Evolutionary conservation across 1,140 invertebrate genomes (phyloP), one percentile per base, ranked within the genome.

Genomic region (Venturia canescens): DNA sequence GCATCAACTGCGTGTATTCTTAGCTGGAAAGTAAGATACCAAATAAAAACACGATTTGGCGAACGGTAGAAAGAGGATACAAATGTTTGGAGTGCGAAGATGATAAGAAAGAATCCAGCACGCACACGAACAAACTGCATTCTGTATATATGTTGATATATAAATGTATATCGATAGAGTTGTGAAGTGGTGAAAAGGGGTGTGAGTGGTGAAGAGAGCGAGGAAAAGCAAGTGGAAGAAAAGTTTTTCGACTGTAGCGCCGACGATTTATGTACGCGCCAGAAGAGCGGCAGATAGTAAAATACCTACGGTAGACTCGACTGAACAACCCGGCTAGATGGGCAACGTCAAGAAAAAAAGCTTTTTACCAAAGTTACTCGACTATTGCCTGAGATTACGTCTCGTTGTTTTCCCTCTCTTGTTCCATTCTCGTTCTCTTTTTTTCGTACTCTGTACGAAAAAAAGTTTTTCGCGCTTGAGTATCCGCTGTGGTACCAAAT

Each of bases 311-410:
- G 57, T 15, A 63, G 31, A 31, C 31, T 7, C 16, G 57, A 44
- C 29, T 27, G 60, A 66, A 63, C 31, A 66, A 60, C 31, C 29
- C 31, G n/a, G 60, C 15, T 34, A 69, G 29, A 69, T 69, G 29
- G 44, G 57, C 13, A 63, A 66, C 31, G 26, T 69, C n/a, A 57
- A 76, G 60, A 77, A 77, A 77, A 76, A 26, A 63, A 63, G 75
- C 60, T 77, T 77, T 77, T 77, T 60, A 66, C 75, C 60, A 63
- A 77, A 77, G 75, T 77, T 77, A 77, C 75, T 77, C 60, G 75
- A 77, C 75, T 77, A 77, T 66, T 77, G 75, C 75, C 57, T 21
- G 75, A 77, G 75, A 77, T 77, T 77, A 77, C 75, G 75, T 77
- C 21, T 26, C 57, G 53, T 60, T 77, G 75, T 77, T 34, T 29